phyloP scores from a whole-genome alignment of 2,888 invertebrate species.

The Dicroscelio sp. region DNA sequence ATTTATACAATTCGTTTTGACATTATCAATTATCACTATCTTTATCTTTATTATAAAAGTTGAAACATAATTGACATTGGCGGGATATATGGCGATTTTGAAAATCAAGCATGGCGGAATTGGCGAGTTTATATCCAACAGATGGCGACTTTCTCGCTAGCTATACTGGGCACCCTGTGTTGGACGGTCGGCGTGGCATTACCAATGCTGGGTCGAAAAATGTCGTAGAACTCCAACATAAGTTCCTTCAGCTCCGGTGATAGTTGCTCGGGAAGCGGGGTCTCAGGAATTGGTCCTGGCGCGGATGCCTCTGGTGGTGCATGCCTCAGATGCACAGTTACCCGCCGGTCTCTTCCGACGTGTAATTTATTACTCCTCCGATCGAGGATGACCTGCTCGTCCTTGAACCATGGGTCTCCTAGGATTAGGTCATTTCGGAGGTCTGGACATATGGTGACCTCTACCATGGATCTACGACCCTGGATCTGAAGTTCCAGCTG shows the following conservation, averaged over 20 bases:
- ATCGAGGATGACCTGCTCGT: not conserved
- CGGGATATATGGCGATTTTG: not conserved
- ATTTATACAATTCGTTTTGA: not conserved
- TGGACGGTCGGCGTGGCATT: too few species aligned
- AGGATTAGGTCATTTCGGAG: not conserved
- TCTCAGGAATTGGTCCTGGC: not conserved
- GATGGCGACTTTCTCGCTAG: slow-evolving; percentile 25
- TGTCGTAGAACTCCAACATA: not conserved
- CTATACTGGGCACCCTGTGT: slow-evolving; percentile 20
- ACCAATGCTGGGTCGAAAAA: not conserved
- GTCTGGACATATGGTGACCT: slow-evolving; percentile 13
- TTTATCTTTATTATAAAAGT: too few species aligned
- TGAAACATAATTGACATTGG: slow-evolving; percentile 14
- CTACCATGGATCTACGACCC: not conserved
- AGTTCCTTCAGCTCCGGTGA: not conserved
- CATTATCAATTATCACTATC: not conserved
- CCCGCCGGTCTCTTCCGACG: not conserved
- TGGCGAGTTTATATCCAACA: slow-evolving; percentile 38
- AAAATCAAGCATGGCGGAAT: slow-evolving; percentile 17
- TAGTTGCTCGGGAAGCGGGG: too few species aligned
- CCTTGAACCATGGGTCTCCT: not conserved
- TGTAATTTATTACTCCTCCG: not conserved
- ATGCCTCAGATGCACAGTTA: not conserved
- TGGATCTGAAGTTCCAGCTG: slow-evolving; percentile 11
- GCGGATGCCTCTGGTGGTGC: not conserved